Evolutionary conservation across 2,888 invertebrate species (phyloP).

Genomic region (Hetaerina titia): DNA sequence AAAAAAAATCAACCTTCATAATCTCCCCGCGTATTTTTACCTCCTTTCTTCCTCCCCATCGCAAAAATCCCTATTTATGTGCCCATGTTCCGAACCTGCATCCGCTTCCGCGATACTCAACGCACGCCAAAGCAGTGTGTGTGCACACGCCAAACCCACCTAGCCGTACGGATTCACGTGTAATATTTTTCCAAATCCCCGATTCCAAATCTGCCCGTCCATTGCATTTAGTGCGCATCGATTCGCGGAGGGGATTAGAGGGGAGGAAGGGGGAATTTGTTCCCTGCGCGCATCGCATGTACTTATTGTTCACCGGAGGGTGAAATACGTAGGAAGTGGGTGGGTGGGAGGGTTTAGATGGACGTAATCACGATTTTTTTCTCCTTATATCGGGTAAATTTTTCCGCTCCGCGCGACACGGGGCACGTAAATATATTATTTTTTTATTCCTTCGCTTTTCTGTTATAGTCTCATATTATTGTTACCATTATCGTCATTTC

Average conservation of each 20-base stretch:
- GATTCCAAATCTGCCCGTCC: neutral
- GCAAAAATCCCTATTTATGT: neutral
- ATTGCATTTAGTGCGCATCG: neutral
- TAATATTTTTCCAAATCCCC: neutral
- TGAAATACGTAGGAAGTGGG: neutral
- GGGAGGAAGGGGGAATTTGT: neutral
- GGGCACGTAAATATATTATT: neutral
- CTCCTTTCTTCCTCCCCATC: neutral
- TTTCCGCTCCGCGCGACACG: neutral
- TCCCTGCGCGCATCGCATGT: neutral
- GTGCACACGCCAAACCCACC: too few relatives aligned
- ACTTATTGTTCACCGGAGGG: conserved; percentile 1
- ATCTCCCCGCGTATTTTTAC: neutral
- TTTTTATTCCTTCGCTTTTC: neutral
- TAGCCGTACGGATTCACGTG: neutral
- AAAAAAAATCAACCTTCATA: neutral
- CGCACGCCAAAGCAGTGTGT: too few relatives aligned
- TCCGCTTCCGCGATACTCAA: neutral
- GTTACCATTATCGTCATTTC: neutral
- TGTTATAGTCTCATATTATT: neutral
- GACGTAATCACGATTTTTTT: neutral
- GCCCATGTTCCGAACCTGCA: neutral
- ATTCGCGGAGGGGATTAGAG: neutral
- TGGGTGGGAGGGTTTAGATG: neutral
- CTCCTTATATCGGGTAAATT: neutral